Conservation (phyloP, 2,888 invertebrate genomes). For the Lamellibrachia columna region DNA sequence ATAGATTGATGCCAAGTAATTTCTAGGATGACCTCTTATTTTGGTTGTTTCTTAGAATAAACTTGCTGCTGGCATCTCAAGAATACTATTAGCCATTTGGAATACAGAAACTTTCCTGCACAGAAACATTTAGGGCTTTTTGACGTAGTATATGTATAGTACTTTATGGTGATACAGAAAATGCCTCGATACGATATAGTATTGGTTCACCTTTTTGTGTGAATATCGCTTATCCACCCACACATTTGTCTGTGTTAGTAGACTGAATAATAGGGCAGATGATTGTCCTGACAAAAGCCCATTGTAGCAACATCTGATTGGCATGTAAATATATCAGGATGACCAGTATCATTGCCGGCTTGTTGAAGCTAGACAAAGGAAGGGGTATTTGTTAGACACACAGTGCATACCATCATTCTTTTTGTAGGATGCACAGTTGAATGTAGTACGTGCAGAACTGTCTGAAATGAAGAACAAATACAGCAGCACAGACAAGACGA, state of each 20-base stretch:
- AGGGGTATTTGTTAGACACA: neutral
- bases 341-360: neutral
- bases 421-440: slow-evolving; percentile 60
- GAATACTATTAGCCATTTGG: neutral
- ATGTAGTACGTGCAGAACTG: slow-evolving; percentile 52
- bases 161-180: no score
- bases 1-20: neutral
- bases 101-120: neutral
- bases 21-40: no score
- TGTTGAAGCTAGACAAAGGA: neutral
- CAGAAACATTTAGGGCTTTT: no score
- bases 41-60: neutral
- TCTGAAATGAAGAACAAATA: slow-evolving; percentile 52
- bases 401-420: neutral
- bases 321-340: no score
- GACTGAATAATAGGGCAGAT: no score
- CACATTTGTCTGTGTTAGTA: no score
- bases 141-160: no score
- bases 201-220: no score
- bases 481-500: slow-evolving; percentile 59
- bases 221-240: no score
- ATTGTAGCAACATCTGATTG: no score
- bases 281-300: no score
- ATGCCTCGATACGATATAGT: no score
- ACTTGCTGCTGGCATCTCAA: neutral